These are phyloP conservation scores for Ostrea denselamellosa DNA, from an alignment of 1,140 invertebrate species.

Conservation along the genomic window DNA sequence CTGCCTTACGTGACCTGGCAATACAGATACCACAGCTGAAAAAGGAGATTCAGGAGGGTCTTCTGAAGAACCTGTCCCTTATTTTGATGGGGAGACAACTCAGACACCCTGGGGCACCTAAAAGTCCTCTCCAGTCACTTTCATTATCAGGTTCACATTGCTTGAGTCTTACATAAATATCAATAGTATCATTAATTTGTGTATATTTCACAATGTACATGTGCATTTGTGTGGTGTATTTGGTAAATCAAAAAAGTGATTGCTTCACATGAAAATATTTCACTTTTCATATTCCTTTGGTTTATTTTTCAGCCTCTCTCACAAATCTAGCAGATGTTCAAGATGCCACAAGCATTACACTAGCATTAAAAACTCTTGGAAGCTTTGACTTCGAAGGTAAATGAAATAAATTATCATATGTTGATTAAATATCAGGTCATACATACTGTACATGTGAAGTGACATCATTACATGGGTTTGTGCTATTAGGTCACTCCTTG, in stretches of 20 bases:
- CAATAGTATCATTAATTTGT: no score
- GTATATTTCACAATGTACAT: no score
- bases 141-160: conserved; percentile 61
- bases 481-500: conserved; percentile 87
- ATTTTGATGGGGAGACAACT: conserved; percentile 93
- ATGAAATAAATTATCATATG: conserved; percentile 6
- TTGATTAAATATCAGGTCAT: no score
- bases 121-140: conserved; percentile 55
- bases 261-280: background rate
- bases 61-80: conserved; percentile 91
- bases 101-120: conserved; percentile 73
- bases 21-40: conserved; percentile 92
- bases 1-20: conserved; percentile 93
- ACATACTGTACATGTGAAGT: no score
- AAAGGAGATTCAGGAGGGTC: conserved; percentile 93
- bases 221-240: no score
- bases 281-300: background rate
- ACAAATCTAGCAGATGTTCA: conserved; percentile 79
- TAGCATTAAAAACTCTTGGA: conserved; percentile 95
- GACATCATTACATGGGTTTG: background rate
- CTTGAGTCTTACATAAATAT: no score
- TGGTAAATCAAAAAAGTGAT: background rate
- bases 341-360: conserved; percentile 90
- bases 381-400: conserved; percentile 95
- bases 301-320: conserved; percentile 63